Base-by-base conservation (phyloP, 2,113 vertebrate genomes). In the Hemichromis elongatus region DNA sequence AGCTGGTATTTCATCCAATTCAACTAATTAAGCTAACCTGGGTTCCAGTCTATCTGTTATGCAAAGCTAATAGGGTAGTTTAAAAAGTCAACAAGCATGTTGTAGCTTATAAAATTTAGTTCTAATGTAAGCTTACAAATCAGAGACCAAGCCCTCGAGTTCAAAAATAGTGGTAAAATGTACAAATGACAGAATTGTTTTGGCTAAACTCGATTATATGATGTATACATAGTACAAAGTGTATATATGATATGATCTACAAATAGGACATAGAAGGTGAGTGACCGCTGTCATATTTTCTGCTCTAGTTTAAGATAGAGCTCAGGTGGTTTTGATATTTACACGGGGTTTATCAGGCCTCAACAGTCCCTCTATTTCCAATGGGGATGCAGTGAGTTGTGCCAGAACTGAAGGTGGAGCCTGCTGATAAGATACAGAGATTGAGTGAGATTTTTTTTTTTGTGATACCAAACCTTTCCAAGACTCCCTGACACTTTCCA, bases 361-460 rank as follows among this genome's bases (percentile, higher is more conserved):
- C 21, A 24, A 82, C 73, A 68, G 79, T 53, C 19, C 8, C 55
- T 80, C 11, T 12, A 6, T 80, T 82, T 56, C 80, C 77, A 63
- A 79, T 12, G 28, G 81, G 84, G 86, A 87, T 55, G 79, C 79
- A 83, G 52, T 6, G 80, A 87, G 42, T 83, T 35, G 21, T 50
- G 78, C 59, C 81, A 82, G 54, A 86, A 86, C 79, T 84, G 70
- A 83, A 88, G 82, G 77, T 61, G 47, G 70, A 82, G 66, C 54
- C 19, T 52, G 10, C 47, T 66, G 83, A 90, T 88, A 77, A 85
- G 68, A 85, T 40, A n/a, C 35, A 24, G 55, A 40, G 30, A 70
- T 37, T 40, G 18, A 1, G 63, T 75, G 77, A 77, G 61, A 81
- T 80, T 70, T 52, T 30, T 70, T 52, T 30, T 80, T 80, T 42